Conservation (phyloP, 2,797 vertebrate species). For the Neosilurus hyrtlii region DNA sequence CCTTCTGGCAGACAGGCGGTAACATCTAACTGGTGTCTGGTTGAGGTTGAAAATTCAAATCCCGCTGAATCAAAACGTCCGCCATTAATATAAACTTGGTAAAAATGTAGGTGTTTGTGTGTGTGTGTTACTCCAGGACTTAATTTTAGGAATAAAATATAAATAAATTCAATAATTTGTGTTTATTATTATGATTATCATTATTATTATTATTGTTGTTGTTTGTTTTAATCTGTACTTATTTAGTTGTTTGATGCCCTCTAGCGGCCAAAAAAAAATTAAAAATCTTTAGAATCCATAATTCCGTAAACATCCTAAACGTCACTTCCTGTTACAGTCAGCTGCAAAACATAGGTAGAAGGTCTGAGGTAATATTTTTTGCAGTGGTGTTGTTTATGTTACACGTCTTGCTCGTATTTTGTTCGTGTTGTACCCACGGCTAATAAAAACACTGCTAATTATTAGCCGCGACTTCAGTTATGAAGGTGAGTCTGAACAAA, state of each 20-base stretch:
- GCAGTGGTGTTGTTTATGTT: background rate
- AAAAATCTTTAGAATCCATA: background rate
- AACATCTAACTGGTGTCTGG: no score
- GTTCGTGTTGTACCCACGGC: background rate
- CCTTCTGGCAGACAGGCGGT: no score
- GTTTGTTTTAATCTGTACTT: no score
- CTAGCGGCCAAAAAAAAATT: constrained; percentile 23
- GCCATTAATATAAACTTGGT: no score
- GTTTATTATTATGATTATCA: no score
- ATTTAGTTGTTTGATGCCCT: constrained; percentile 17
- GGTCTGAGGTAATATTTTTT: constrained; percentile 12
- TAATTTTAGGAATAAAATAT: no score
- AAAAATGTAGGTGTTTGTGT: no score
- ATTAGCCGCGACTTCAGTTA: constrained; percentile 34
- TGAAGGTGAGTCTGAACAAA: constrained; percentile 60
- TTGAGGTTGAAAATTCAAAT: no score
- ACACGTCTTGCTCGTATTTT: background rate
- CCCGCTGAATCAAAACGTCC: no score
- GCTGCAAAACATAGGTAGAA: constrained; percentile 54
- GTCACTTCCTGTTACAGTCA: constrained; percentile 61
- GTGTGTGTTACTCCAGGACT: no score
- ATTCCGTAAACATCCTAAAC: constrained; percentile 59
- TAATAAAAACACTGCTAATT: background rate
- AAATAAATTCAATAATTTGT: no score
- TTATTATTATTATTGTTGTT: no score